These are phyloP conservation scores for Calycopis cecrops DNA, from an alignment of 1,140 invertebrate species.

Conservation along the genomic window DNA sequence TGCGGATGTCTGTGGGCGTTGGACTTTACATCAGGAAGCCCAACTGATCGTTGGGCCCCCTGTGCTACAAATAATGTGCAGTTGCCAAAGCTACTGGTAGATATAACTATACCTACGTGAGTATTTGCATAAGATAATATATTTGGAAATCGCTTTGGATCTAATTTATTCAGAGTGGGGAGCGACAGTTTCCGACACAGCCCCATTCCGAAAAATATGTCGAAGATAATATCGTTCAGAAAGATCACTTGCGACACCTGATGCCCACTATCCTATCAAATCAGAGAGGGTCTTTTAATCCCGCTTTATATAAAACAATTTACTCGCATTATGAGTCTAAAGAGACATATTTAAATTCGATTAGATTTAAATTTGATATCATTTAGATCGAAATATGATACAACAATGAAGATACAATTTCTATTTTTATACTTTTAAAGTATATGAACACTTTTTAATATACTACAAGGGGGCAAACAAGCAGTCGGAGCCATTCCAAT, in stretches of 20 bases:
- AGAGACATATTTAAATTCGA: conserved; percentile 5
- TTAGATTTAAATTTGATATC: neutral
- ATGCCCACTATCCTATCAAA: conserved; percentile 39
- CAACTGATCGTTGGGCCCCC: too few relatives aligned
- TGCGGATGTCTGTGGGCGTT: too few relatives aligned
- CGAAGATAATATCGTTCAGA: conserved; percentile 59
- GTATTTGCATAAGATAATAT: conserved; percentile 2
- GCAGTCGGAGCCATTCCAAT: too few relatives aligned
- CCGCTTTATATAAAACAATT: conserved; percentile 25
- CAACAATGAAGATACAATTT: too few relatives aligned
- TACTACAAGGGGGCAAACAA: too few relatives aligned
- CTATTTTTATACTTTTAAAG: too few relatives aligned
- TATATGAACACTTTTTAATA: too few relatives aligned
- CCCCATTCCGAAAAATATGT: conserved; percentile 53
- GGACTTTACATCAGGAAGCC: too few relatives aligned
- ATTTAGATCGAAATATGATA: too few relatives aligned
- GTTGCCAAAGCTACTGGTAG: too few relatives aligned
- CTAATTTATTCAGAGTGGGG: conserved; percentile 63
- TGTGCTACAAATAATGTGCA: too few relatives aligned
- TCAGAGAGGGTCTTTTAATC: conserved; percentile 34
- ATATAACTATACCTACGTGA: too few relatives aligned
- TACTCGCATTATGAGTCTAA: conserved; percentile 1
- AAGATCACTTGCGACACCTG: conserved; percentile 60
- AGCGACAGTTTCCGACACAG: conserved; percentile 36
- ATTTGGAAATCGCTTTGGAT: conserved; percentile 42